These are phyloP conservation scores for Pitangus sulphuratus DNA, from an alignment of 2,797 vertebrate genomes.

Conservation along the genomic window DNA sequence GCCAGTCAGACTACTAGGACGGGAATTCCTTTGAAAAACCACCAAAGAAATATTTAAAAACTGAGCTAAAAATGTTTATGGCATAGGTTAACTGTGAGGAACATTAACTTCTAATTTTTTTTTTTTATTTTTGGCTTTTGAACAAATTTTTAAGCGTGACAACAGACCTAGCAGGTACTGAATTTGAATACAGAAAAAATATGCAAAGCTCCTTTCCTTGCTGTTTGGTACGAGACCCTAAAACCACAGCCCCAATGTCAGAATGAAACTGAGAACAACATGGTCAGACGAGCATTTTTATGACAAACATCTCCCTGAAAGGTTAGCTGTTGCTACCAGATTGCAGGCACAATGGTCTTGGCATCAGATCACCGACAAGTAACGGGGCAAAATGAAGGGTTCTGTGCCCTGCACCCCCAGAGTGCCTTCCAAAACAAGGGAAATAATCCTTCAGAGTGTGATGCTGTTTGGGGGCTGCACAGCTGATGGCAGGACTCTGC, in stretches of 20 bases:
- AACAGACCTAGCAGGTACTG: background rate
- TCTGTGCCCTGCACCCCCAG: background rate
- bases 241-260: background rate
- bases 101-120: background rate
- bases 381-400: background rate
- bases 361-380: background rate
- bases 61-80: background rate
- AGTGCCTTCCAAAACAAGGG: background rate
- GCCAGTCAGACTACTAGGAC: background rate
- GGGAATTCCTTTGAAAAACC: background rate
- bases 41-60: background rate
- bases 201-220: background rate
- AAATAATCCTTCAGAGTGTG: background rate
- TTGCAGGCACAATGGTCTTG: background rate
- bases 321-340: background rate
- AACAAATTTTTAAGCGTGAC: background rate
- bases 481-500: background rate
- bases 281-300: background rate
- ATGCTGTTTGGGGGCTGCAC: background rate
- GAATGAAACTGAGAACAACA: background rate
- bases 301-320: background rate
- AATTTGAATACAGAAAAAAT: background rate
- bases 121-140: background rate
- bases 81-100: background rate
- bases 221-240: background rate